Evolutionary conservation across 2,888 invertebrate genomes (phyloP), one percentile per base, ranked within the genome.

Genomic region (Tachina grossa): DNA sequence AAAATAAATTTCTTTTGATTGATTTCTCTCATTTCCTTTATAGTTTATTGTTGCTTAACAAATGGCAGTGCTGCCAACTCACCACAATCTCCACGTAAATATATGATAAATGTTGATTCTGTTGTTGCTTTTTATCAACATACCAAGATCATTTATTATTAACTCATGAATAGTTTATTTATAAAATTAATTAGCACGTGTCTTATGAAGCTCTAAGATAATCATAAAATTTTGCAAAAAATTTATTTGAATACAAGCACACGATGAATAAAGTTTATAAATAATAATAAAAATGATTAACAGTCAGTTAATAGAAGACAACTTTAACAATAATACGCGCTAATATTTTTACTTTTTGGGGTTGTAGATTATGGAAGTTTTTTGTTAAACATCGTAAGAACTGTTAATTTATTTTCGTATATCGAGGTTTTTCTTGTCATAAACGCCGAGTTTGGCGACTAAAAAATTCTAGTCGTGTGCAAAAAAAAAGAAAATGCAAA

Each of bases 181-280:
- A 45, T 22, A 22, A 65, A 65, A 47, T 65, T 65, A 65, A 65
- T 65, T 65, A 65, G 47, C 65, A 65, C 47, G 47, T 16, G 5
- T 16, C 47, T 65, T 47, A 47, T 65, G 13, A 47, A 19, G 14
- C 22, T 65, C 22, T 41, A 11, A 41, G 16, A 16, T n/a, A 43
- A 61, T 43, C 10, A 65, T 47, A 63, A 43, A 57, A 31, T 63
- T 19, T 65, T 45, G 45, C 65, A 65, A 65, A 65, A 47, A 19
- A 22, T 6, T 41, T 61, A 43, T 3, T 5, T 43, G 13, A 47
- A 45, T n/a, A 59, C 14, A 65, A 65, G 47, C 63, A 8, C 63
- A 65, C 13, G 63, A 13, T 65, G 45, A 22, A 45, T 47, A 65
- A 65, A 65, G 9, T 22, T 45, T 31, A 31, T 31, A 31, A 47